Percentiles rank a stretch among this genome's conserved stretches.
Conservation (phyloP, 2,113 vertebrate species). For the Phycodurus eques region DNA sequence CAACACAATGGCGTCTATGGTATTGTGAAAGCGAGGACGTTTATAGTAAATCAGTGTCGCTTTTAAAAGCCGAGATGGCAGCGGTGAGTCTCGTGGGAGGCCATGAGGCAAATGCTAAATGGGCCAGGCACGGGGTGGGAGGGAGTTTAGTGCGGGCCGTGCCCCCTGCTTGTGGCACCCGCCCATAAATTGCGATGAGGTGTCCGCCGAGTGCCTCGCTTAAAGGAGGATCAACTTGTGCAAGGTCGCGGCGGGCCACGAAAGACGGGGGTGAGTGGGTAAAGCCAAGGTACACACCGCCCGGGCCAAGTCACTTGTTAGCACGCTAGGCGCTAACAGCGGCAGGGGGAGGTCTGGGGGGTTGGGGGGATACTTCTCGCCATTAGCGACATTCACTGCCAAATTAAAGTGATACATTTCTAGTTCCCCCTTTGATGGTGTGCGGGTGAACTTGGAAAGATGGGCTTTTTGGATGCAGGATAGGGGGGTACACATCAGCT, state of each 20-base stretch:
- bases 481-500: not conserved
- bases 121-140: not conserved
- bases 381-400: not conserved
- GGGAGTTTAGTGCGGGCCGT: conserved; percentile 7
- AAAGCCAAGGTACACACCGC: conserved; percentile 1
- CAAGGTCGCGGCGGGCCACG: not conserved
- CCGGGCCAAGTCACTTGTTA: not conserved
- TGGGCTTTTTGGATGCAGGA: not conserved
- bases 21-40: conserved; percentile 6
- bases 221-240: conserved; percentile 5
- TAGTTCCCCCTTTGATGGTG: not conserved
- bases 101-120: conserved; percentile 4
- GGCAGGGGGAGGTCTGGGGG: not conserved
- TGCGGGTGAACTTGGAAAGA: not conserved
- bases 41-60: conserved; percentile 8
- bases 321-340: not conserved
- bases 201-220: not conserved
- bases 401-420: conserved; percentile 7
- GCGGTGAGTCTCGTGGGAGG: conserved; percentile 3
- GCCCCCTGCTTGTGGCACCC: not conserved
- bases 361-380: not conserved
- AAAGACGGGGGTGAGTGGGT: not conserved
- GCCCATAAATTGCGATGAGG: not conserved
- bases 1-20: not conserved
- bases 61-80: conserved; percentile 5